Base-by-base conservation (phyloP, 2,888 invertebrate species). In the Drosophila atripex region DNA sequence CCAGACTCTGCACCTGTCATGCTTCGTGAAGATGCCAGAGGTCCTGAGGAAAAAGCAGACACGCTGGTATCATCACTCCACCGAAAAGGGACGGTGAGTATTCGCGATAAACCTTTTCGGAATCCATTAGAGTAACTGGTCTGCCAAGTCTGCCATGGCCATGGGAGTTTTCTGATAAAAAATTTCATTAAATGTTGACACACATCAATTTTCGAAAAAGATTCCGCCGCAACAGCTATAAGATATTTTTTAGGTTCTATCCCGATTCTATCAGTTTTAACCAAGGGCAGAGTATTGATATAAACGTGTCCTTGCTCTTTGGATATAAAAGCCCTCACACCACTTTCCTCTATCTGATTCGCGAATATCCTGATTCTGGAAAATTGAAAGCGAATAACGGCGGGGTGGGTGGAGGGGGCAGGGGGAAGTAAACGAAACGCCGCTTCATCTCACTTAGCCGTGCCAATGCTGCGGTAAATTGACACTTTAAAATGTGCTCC, bases 1-100 rank as follows among this genome's bases (percentile, higher is more conserved):
- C 12, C 97, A 98, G 92, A 97, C 97, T 84, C 93, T 98, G 71
- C 97, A 98, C 91, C 93, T 98, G 54, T 97, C 97, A 58, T 98
- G 97, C 91, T 97, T 97, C 90, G 95, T 97, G 64, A 96, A 96
- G 90, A 96, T 97, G 95, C 97, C 97, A 0, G 96, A 97, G 80
- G 96, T 97, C 23, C 92, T 97, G 54, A 94, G 95, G 58, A 95
- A 96, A 28, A 95, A 96, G 83, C 95, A 96, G 35, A 95, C 97
- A 68, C 95, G 95, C 43, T 97, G 97, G 97, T 97, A 95, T 90
- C 97, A 97, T 89, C 96, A 97, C 91, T 96, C 96, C 63, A 96
- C 96, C 85, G 97, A 97, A 84, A 96, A 96, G 88, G 97, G 97
- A 72, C 94, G 96, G 92, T 92, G 80, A 90, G 91, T 89, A 52